Percentiles rank a stretch among this genome's conserved stretches.
These are phyloP conservation scores for Tenthredo notha DNA, from an alignment of 2,888 invertebrate genomes.

Conservation along the genomic window DNA sequence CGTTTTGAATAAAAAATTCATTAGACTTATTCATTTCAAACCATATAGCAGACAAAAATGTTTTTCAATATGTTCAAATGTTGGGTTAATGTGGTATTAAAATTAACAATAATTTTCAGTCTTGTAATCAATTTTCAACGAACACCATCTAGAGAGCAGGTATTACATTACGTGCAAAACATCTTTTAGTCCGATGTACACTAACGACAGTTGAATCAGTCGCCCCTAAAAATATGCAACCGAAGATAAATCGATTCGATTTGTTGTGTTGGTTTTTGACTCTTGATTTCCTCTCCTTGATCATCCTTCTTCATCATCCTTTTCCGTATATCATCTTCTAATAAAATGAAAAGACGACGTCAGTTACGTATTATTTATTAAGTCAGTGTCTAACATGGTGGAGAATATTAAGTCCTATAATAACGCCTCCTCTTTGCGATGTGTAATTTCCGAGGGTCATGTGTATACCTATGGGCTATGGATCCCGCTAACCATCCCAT, in stretches of 20 bases:
- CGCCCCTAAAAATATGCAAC: too few species aligned
- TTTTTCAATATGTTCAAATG: too few species aligned
- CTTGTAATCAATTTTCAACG: too few species aligned
- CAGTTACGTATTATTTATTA: neutral
- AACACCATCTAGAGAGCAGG: too few species aligned
- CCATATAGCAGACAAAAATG: too few species aligned
- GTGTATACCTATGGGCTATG: constrained; percentile 48
- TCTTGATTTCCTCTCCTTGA: neutral
- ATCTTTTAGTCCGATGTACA: too few species aligned
- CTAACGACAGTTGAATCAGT: too few species aligned
- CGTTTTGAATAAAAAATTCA: neutral
- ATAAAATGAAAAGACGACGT: neutral
- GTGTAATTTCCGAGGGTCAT: constrained; percentile 13
- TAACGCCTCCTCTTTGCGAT: neutral
- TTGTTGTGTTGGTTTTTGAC: neutral
- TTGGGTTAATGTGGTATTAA: too few species aligned
- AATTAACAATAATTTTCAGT: too few species aligned
- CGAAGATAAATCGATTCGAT: neutral
- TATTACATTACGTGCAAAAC: too few species aligned
- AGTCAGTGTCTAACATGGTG: neutral
- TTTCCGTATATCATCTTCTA: neutral
- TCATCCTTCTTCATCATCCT: neutral
- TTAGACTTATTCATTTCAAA: too few species aligned
- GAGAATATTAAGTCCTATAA: neutral
- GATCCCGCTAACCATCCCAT: constrained; percentile 53